Percentiles rank a stretch among this genome's conserved stretches.
Evolutionary conservation across 2,888 invertebrate genomes (phyloP).

Genomic region (Axea sp.): DNA sequence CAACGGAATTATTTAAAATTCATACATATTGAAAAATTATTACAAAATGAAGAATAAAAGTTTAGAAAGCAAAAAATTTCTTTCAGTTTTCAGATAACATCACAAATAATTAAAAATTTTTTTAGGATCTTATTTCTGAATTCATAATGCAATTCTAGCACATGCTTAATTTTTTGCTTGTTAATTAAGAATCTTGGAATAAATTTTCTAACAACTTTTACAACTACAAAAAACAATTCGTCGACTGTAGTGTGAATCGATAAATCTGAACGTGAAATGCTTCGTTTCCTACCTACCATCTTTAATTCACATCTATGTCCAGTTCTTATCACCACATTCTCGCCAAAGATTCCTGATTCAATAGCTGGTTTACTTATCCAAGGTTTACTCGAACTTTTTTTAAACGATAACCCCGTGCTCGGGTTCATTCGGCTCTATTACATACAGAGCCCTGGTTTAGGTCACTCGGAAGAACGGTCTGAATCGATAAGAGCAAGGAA

Average conservation of each 20-base stretch:
- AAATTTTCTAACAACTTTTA: no score
- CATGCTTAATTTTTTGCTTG: no score
- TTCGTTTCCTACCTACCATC: slow-evolving; percentile 23
- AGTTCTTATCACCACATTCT: slow-evolving; percentile 21
- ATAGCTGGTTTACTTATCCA: slow-evolving; percentile 23
- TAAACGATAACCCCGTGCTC: slow-evolving; percentile 47
- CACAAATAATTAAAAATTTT: no score
- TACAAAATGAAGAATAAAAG: no score
- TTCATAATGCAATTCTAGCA: no score
- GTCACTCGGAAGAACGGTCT: slow-evolving; percentile 63
- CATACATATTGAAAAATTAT: no score
- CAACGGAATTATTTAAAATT: no score
- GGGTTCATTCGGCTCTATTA: slow-evolving; percentile 29
- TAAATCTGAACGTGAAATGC: slow-evolving; percentile 19
- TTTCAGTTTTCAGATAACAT: no score
- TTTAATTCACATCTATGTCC: slow-evolving; percentile 30
- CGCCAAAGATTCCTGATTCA: slow-evolving; percentile 8
- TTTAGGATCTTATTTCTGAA: no score
- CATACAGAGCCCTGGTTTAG: slow-evolving; percentile 54
- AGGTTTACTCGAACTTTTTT: slow-evolving; percentile 39
- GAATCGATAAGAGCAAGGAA: slow-evolving; percentile 61
- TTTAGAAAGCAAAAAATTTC: no score
- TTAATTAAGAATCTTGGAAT: no score
- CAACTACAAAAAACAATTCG: slow-evolving; percentile 18
- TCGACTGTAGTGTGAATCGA: slow-evolving; percentile 30